Base-by-base conservation (phyloP, 2,888 invertebrate genomes). In the Phortica magna region DNA sequence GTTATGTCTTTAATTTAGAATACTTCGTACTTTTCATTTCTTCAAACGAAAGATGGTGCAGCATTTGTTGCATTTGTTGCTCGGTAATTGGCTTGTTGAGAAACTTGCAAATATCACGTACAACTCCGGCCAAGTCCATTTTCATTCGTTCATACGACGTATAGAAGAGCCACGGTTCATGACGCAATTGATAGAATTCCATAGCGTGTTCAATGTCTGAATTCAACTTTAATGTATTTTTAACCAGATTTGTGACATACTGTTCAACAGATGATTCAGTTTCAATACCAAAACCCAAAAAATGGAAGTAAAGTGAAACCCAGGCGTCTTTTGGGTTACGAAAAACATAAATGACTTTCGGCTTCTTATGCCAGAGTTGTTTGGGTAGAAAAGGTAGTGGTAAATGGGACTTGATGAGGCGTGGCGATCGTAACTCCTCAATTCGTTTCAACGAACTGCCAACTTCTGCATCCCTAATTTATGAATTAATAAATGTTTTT, bases 251-350 rank as follows among this genome's bases (percentile, higher is more conserved):
- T 2, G 79, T 65, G 0, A 89, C 12, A 76, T 53, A 84, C 14
- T 87, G 68, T 1, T 86, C 78, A 0, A 88, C 65, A 0, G 81
- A 79, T 19, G 79, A 77, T 0, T 83, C 85, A 76, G 82, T 80
- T 5, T 43, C 2, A 0, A n/a, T n/a, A 7, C 88, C 88, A 19
- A 81, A 0, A 0, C 74, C 81, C 6, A 82, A 78, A 0, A 4
- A 5, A 39, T 89, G 94, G 89, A 96, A 95, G 87, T 95, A 97
- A 86, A 93, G 95, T 0, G 97, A 97, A 0, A 97, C 95, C 0
- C 94, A 94, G 0, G 96, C 95, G 89, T 97, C 97, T 89, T 96
- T 95, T 0, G 96, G 96, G 91, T 97, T 96, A n/a, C n/a, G n/a
- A n/a, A n/a, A n/a, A n/a, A n/a, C n/a, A n/a, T n/a, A n/a, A n/a